Evolutionary conservation across 2,113 vertebrate genomes (phyloP), one percentile per base, ranked within the genome.

Genomic region (Campylomormyrus tamandua): DNA sequence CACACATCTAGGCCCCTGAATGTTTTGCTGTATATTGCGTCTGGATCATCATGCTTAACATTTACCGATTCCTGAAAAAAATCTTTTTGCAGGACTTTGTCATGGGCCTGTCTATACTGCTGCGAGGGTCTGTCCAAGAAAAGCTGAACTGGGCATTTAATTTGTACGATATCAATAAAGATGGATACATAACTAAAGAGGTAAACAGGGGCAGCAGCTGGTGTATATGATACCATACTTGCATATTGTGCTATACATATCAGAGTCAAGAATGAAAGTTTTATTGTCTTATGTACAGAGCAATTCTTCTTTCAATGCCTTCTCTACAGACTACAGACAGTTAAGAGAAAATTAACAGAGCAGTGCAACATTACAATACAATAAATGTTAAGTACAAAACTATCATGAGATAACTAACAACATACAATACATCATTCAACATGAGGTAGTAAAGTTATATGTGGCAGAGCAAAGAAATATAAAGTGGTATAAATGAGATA

Each of bases 141-240:
- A 99, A 99, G 94, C 97, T 99, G 90, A 99, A 98, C 95, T 99
- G 98, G 98, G 98, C 98, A 87, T 99, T 99, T 95, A 99, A 99
- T 95, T 96, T 99, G 91, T 99, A 99, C 90, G 98, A 99, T 92
- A 99, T 99, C 94, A 99, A 99, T 91, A 99, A 99, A 94, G 98
- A 99, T n/a, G 98, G 98, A 89, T 99, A 98, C 90, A 98, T 99
- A 93, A 99, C 98, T 91, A 99, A 99, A 96, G 98, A 99, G 96
- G 98, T 99, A 96, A 96, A 42, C 52, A 24, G 35, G 35, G 35
- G 5, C 35, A 19, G 13, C 35, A 42, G 70, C 35, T 77, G 10
- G 5, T 19, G 19, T 77, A 77, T 77, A 10, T n/a, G n/a, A 27
- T 77, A 77, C 5, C 15, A 77, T 19, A 42, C 74, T 39, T 80